These are phyloP conservation scores for Salarias fasciatus DNA, from an alignment of 2,797 vertebrate species.

Conservation along the genomic window DNA sequence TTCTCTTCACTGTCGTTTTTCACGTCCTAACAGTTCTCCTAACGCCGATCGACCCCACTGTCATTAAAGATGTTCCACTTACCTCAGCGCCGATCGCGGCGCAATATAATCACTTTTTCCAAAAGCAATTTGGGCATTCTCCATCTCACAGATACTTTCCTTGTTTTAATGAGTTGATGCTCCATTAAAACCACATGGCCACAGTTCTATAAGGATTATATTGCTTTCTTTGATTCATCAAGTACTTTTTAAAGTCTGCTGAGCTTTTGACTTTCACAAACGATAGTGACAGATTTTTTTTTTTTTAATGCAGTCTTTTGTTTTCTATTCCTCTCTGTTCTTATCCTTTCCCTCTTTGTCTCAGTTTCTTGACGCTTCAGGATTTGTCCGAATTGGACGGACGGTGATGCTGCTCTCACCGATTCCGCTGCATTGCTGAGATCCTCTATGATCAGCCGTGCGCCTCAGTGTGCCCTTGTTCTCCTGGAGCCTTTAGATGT, in stretches of 20 bases:
- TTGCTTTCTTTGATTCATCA: not conserved
- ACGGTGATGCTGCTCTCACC: constrained; percentile 18
- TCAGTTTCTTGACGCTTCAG: not conserved
- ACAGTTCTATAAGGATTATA: not conserved
- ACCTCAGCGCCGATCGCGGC: constrained; percentile 12
- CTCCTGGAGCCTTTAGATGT: constrained; percentile 49
- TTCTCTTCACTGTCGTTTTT: constrained; percentile 29
- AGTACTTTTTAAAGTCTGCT: not conserved
- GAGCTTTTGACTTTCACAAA: not conserved
- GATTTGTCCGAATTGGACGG: constrained; percentile 8
- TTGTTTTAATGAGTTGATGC: not conserved
- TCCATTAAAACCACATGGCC: not conserved
- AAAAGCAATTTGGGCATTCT: constrained; percentile 1
- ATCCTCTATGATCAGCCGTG: constrained; percentile 22
- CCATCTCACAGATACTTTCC: not conserved
- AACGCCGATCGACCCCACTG: constrained; percentile 18
- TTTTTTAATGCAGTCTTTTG: no score
- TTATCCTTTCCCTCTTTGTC: constrained; percentile 7
- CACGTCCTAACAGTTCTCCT: not conserved
- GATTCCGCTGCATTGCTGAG: constrained; percentile 24
- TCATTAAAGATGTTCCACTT: constrained; percentile 12
- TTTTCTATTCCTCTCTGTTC: not conserved
- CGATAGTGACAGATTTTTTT: no score
- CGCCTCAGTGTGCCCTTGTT: constrained; percentile 38
- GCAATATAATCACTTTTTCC: not conserved